Base-by-base conservation (phyloP, 2,113 vertebrate species). In the Entomyzon cyanotis region DNA sequence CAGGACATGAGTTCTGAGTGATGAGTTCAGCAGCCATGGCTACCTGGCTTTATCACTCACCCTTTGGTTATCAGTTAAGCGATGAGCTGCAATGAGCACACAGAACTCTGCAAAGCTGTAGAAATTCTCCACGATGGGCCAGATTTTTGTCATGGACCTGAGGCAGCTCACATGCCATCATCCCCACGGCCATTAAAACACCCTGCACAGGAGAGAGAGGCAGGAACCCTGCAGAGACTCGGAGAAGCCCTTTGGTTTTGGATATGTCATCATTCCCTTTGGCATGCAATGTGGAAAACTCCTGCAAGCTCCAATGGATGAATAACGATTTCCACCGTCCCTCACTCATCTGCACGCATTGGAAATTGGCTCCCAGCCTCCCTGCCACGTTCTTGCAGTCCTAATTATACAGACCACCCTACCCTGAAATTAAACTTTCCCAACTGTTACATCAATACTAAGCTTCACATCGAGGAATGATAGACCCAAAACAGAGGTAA, bases 381-480 rank as follows among this genome's bases (percentile, higher is more conserved):
- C 69, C 82, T 27, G 39, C 55, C 74, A 70, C 65, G 69, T 79
- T 62, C 87, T 33, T 39, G 35, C 85, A 93, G 42, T 31, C 76
- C 87, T 97, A 93, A 96, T 97, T 96, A 96, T 44, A 89, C 91
- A 96, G 94, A 94, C 89, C 95, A 97, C 24, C 96, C 96, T 97
- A 94, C 81, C 94, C 95, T 97, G 96, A 97, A 97, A 97, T 97
- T 97, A 97, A 97, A 94, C 93, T 96, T 96, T 95, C 83, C 96
- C 90, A 93, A 95, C 96, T 95, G 94, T 97, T 96, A 94, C 94
- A 90, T 87, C 90, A 93, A 91, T 70, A 89, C 87, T 87, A 91
- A 81, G 75, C 92, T 84, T 86, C 85, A 53, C 81, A 56, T 95
- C 49, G 49, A 92, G 94, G 83, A 92, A 73, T 81, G 73, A 95